A percentile compares a stretch with the other conserved stretches of the same genome.
Conservation (phyloP, 2,113 vertebrate species). For the Oreochromis tanganicae region DNA sequence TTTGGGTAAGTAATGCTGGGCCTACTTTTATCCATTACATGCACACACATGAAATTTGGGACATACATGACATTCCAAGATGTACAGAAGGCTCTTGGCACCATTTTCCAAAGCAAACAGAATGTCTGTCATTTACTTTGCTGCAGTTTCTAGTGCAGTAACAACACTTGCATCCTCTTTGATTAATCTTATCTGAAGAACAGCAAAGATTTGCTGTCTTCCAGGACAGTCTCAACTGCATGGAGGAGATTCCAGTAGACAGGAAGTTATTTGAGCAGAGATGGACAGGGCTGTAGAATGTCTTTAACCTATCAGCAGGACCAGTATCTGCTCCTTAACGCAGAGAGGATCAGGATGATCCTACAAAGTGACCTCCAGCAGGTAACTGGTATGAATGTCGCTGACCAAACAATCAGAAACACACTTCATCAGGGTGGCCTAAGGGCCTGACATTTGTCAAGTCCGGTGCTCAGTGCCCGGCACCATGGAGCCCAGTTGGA, state of each 20-base stretch:
- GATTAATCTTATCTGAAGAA: not conserved
- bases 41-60: not conserved
- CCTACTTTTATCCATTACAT: not conserved
- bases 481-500: accelerated
- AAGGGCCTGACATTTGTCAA: not conserved
- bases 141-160: not conserved
- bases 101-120: not conserved
- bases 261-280: not conserved
- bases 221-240: accelerated
- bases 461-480: not conserved
- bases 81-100: not conserved
- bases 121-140: not conserved
- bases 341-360: not conserved
- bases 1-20: not conserved
- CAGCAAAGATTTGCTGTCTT: not conserved
- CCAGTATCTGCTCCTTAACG: not conserved
- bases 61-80: not conserved
- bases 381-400: not conserved
- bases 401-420: not conserved
- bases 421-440: not conserved
- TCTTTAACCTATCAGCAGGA: accelerated
- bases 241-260: not conserved
- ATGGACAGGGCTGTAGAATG: not conserved
- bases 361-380: not conserved
- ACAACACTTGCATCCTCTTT: not conserved